Evolutionary conservation across 2,888 invertebrate genomes (phyloP), one percentile per base, ranked within the genome.

Genomic region (Lepetodrilus schrolli): DNA sequence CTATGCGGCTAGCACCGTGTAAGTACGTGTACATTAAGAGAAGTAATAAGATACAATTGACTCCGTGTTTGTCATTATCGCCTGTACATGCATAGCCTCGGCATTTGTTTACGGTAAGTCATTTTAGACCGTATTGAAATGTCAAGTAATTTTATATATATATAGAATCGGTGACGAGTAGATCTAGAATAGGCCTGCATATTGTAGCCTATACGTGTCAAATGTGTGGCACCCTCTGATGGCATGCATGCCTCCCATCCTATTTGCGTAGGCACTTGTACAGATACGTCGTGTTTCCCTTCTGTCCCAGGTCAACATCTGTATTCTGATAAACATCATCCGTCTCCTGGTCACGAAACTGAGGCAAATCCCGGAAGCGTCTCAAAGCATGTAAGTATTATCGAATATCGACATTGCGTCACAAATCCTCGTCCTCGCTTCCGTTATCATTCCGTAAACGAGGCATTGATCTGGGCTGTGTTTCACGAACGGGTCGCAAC

Each of bases 291-390:
- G 26, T 36, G 8, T 13, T 68, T 34, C 48, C 34, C 0, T 10
- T 49, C 58, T 17, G 10, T 80, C 86, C 20, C 85, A 91, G 91
- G 84, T 93, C 26, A 94, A 94, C 86, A 91, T 93, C 0, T 82
- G 91, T 0, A 91, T 95, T 0, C 92, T 94, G 72, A 82, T 93
- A 2, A 94, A 94, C 84, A 93, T 94, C 7, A 90, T 94, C 7
- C 91, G 94, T 74, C 93, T 94, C 0, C 90, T 95, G 75, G 90
- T 94, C 26, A 93, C 93, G 1, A 94, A 94, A 86, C 91, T 94
- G 50, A 92, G 92, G 90, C 87, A 88, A 65, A 85, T 88, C 43
- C 88, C 90, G 4, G 88, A 89, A 65, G 86, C 87, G 3, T 82
- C 84, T 13, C 88, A 89, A 73, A 86, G 86, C 49, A 86, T 81